Conservation (phyloP, 2,113 vertebrate genomes). For the Vombatus ursinus region DNA sequence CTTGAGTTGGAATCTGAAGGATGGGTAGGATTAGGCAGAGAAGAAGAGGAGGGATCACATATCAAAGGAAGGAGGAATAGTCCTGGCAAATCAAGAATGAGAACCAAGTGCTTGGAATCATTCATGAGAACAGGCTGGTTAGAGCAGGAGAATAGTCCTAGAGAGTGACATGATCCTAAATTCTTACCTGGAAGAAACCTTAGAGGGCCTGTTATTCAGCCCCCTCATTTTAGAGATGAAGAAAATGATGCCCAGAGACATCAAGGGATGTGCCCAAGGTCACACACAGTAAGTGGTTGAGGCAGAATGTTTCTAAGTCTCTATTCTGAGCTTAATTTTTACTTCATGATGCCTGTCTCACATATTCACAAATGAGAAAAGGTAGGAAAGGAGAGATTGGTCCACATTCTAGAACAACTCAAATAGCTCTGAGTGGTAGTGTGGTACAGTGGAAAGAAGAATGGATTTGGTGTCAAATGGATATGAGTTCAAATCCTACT, state of each 20-base stretch:
- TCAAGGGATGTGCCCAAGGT: neutral
- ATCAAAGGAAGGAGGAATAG: neutral
- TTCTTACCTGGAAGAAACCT: neutral
- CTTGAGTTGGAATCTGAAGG: neutral
- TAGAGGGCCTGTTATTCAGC: neutral
- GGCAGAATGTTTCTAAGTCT: neutral
- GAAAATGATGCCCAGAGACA: neutral
- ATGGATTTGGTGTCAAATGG: neutral
- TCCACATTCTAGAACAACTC: neutral
- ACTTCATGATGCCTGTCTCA: neutral
- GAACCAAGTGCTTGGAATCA: neutral
- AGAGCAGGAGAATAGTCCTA: neutral
- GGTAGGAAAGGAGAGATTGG: neutral
- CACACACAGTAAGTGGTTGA: neutral
- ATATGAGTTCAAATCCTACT: neutral
- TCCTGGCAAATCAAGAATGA: neutral
- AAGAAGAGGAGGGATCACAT: neutral
- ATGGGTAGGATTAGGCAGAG: neutral
- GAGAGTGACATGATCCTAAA: neutral
- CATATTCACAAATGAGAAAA: neutral
- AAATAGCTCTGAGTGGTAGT: neutral
- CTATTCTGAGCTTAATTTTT: neutral
- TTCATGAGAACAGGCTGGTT: neutral
- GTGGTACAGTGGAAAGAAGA: neutral
- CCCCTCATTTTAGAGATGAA: neutral